Evolutionary conservation across 2,888 invertebrate genomes (phyloP).

Genomic region (Andrena marginata): DNA sequence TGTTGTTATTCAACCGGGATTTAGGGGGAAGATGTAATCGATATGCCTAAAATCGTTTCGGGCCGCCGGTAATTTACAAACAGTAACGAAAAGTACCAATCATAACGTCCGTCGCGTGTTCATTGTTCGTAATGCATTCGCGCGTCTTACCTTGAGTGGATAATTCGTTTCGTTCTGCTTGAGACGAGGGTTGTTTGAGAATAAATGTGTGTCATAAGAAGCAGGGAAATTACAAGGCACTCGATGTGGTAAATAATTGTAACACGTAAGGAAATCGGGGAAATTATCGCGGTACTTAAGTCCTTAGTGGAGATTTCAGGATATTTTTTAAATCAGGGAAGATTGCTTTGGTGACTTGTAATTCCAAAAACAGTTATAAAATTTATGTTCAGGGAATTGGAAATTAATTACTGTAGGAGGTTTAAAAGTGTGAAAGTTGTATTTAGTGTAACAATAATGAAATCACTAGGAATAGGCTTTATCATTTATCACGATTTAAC

Average conservation of each 20-base stretch:
- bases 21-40: not conserved
- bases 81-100: slow-evolving; percentile 18
- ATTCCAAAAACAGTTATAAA: not conserved
- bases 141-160: slow-evolving; percentile 46
- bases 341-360: not conserved
- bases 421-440: not conserved
- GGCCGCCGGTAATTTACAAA: slow-evolving; percentile 1
- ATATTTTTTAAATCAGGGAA: not conserved
- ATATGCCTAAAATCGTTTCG: not conserved
- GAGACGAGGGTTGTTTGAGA: slow-evolving; percentile 1
- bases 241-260: too few relatives aligned
- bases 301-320: not conserved
- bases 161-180: slow-evolving; percentile 37
- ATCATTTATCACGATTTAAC: not conserved
- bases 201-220: not conserved
- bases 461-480: not conserved
- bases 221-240: not conserved
- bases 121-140: slow-evolving; percentile 56
- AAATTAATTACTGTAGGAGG: not conserved
- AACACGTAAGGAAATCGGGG: not conserved
- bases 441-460: not conserved
- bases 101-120: slow-evolving; percentile 40
- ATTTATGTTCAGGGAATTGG: too few relatives aligned
- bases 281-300: not conserved
- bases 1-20: not conserved